Conservation (phyloP, 2,113 vertebrate genomes). For the Glaucomys volans region DNA sequence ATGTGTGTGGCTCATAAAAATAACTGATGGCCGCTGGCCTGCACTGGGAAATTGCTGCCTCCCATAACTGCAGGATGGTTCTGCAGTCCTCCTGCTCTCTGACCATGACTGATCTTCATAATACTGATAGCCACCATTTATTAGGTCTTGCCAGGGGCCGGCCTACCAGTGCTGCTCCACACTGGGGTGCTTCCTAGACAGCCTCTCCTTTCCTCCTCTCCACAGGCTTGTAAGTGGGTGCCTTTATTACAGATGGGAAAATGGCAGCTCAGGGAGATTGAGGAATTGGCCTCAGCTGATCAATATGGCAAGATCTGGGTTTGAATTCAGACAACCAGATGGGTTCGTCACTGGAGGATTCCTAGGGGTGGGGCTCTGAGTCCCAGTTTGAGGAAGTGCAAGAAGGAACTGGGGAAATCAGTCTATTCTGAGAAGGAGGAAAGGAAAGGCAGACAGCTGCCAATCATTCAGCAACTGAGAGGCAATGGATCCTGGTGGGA, state of each 20-base stretch:
- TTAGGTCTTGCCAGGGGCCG: not conserved
- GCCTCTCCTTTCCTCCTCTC: not conserved
- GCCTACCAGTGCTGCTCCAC: not conserved
- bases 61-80: not conserved
- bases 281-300: not conserved
- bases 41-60: conserved; percentile 29
- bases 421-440: not conserved
- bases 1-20: conserved; percentile 18
- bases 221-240: not conserved
- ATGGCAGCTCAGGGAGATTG: not conserved
- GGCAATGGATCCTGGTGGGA: not conserved
- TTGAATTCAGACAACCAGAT: not conserved
- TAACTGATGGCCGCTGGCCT: not conserved
- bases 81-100: not conserved
- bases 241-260: not conserved
- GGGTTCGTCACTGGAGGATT: not conserved
- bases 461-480: not conserved
- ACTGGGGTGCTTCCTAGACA: not conserved
- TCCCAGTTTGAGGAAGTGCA: not conserved
- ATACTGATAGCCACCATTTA: not conserved
- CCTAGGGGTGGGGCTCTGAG: not conserved
- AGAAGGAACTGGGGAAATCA: not conserved
- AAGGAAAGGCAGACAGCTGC: not conserved
- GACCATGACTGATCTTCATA: not conserved
- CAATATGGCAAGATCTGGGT: not conserved